A percentile compares a stretch with the other conserved stretches of the same genome.
These are phyloP conservation scores for Callyntrura guangdongensis DNA, from an alignment of 2,888 invertebrate species.

Conservation along the genomic window DNA sequence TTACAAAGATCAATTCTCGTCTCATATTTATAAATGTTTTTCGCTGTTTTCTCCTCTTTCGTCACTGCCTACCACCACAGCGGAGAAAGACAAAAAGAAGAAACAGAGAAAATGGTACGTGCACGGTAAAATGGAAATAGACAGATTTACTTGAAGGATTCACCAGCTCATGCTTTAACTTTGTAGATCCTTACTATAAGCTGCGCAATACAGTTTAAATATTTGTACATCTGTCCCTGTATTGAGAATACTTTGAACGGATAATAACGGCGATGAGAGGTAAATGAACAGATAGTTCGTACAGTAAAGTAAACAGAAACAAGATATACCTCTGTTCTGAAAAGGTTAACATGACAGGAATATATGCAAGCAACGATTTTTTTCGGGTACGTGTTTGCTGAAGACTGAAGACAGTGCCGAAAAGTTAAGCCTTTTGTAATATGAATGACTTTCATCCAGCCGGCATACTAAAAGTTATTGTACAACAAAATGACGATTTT, in stretches of 20 bases:
- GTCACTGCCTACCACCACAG: not conserved
- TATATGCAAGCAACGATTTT: too few relatives aligned
- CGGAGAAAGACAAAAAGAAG: not conserved
- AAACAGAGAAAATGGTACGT: not conserved
- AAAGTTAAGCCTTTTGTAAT: too few relatives aligned
- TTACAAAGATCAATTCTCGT: slow-evolving; percentile 65
- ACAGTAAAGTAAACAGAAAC: too few relatives aligned
- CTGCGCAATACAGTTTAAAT: not conserved
- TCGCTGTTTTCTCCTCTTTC: not conserved
- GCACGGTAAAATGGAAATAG: slow-evolving; percentile 6
- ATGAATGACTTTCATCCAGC: too few relatives aligned
- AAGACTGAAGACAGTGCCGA: too few relatives aligned
- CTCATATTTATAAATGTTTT: slow-evolving; percentile 68
- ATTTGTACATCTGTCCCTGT: not conserved
- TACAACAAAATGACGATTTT: not conserved
- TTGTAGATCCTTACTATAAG: not conserved
- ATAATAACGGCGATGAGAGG: too few relatives aligned
- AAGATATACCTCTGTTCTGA: too few relatives aligned
- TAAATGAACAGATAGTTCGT: too few relatives aligned
- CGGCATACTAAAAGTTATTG: too few relatives aligned
- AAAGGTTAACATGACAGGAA: too few relatives aligned
- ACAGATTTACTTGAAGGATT: slow-evolving; percentile 56
- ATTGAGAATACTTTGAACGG: not conserved
- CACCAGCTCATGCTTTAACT: not conserved
- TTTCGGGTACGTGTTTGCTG: too few relatives aligned